These are phyloP conservation scores for Cyanoramphus novaezelandiae DNA, from an alignment of 2,113 vertebrate genomes.

Conservation along the genomic window DNA sequence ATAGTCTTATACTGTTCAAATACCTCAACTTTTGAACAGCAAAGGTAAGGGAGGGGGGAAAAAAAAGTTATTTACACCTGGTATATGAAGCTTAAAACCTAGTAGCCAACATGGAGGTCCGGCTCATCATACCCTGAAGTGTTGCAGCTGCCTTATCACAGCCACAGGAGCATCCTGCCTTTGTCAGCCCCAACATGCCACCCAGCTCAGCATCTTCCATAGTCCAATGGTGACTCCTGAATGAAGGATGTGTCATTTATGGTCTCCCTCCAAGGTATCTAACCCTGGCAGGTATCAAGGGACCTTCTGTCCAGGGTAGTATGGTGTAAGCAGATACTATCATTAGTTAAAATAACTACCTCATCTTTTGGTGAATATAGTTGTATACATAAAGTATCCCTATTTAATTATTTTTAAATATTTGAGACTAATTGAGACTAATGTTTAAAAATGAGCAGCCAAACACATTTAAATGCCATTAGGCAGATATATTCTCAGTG, in stretches of 20 bases:
- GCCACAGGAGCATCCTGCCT: not conserved
- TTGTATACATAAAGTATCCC: fast-evolving
- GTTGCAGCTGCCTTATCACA: not conserved
- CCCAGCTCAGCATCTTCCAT: not conserved
- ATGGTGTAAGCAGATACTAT: not conserved
- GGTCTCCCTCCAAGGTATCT: not conserved
- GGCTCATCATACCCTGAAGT: not conserved
- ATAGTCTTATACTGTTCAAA: not conserved
- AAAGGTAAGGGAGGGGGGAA: not conserved
- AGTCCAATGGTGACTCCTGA: not conserved
- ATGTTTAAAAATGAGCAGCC: not conserved
- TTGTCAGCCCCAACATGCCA: not conserved
- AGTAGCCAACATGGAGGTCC: fast-evolving
- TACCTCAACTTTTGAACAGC: not conserved
- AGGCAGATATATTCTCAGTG: fast-evolving
- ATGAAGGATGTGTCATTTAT: not conserved
- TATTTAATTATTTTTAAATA: not conserved
- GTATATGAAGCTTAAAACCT: not conserved
- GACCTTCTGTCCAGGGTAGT: not conserved
- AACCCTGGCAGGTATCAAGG: not conserved
- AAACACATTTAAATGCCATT: fast-evolving
- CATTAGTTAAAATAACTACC: too few relatives aligned
- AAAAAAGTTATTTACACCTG: not conserved
- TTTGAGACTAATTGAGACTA: not conserved
- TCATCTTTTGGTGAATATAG: not conserved